Evolutionary conservation across 2,797 vertebrate genomes (phyloP).

Genomic region (Notamacropus eugenii): DNA sequence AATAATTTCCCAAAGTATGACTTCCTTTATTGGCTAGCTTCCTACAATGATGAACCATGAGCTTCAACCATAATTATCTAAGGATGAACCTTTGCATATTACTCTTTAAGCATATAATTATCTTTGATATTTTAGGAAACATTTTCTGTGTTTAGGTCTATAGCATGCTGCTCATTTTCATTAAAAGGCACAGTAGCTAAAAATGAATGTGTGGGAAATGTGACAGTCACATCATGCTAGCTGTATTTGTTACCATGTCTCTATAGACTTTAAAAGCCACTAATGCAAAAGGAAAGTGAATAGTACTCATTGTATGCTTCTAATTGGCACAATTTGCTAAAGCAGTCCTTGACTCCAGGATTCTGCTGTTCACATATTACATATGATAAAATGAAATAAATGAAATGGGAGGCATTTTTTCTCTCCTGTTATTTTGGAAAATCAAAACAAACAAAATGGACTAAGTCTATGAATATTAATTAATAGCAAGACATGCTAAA

Average conservation of each 20-base stretch:
- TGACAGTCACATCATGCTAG: conserved; percentile 73
- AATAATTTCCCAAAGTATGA: conserved; percentile 76
- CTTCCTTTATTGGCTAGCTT: conserved; percentile 78
- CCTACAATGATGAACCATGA: conserved; percentile 76
- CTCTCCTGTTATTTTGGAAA: conserved; percentile 68
- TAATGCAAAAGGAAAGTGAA: conserved; percentile 46
- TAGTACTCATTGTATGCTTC: conserved; percentile 53
- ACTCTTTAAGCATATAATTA: conserved; percentile 83
- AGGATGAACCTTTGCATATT: conserved; percentile 81
- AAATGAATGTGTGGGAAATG: conserved; percentile 75
- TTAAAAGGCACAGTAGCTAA: conserved; percentile 78
- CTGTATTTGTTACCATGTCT: conserved; percentile 68
- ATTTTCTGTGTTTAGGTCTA: conserved; percentile 77
- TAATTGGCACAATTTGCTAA: conserved; percentile 66
- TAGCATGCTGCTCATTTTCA: conserved; percentile 74
- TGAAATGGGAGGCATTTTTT: conserved; percentile 65
- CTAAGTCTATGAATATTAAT: conserved; percentile 72
- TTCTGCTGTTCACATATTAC: conserved; percentile 55
- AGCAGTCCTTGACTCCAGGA: conserved; percentile 46
- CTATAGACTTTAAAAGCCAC: conserved; percentile 63
- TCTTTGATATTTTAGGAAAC: conserved; percentile 82
- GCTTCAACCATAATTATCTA: conserved; percentile 80
- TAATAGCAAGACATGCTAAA: conserved; percentile 69
- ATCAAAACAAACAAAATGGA: conserved; percentile 70
- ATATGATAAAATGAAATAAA: conserved; percentile 75